Conservation (phyloP, 2,113 vertebrate species). For the Garra rufa region DNA sequence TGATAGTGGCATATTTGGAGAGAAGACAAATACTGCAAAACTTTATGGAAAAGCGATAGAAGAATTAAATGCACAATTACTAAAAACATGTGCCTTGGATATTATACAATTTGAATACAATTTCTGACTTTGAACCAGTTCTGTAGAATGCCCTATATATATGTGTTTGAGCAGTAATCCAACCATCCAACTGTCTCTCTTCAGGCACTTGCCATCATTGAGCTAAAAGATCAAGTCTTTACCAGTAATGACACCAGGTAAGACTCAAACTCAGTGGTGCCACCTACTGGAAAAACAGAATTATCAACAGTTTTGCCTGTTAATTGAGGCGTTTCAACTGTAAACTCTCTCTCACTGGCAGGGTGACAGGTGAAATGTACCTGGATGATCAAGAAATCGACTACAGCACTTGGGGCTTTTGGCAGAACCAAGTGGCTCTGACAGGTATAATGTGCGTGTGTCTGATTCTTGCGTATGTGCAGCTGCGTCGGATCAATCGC, state of each 20-base stretch:
- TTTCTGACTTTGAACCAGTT: too few species aligned
- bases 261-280: slow-evolving; percentile 46
- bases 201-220: slow-evolving; percentile 74
- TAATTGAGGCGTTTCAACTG: background rate
- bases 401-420: slow-evolving; percentile 79
- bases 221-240: slow-evolving; percentile 71
- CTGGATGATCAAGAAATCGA: slow-evolving; percentile 69
- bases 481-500: slow-evolving; percentile 75
- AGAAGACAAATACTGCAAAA: too few species aligned
- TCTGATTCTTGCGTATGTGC: slow-evolving; percentile 73
- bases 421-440: slow-evolving; percentile 80
- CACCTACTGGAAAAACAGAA: background rate
- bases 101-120: too few species aligned
- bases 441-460: slow-evolving; percentile 68
- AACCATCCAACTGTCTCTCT: background rate
- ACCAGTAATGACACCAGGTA: slow-evolving; percentile 62
- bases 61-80: too few species aligned
- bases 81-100: too few species aligned
- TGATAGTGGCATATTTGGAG: too few species aligned
- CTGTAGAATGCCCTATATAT: background rate
- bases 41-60: too few species aligned
- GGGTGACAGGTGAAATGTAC: slow-evolving; percentile 71
- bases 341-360: slow-evolving; percentile 44
- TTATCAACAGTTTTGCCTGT: too few species aligned
- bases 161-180: background rate